These are phyloP conservation scores for Gymnorhina tibicen DNA, from an alignment of 2,113 vertebrate species.

Conservation along the genomic window DNA sequence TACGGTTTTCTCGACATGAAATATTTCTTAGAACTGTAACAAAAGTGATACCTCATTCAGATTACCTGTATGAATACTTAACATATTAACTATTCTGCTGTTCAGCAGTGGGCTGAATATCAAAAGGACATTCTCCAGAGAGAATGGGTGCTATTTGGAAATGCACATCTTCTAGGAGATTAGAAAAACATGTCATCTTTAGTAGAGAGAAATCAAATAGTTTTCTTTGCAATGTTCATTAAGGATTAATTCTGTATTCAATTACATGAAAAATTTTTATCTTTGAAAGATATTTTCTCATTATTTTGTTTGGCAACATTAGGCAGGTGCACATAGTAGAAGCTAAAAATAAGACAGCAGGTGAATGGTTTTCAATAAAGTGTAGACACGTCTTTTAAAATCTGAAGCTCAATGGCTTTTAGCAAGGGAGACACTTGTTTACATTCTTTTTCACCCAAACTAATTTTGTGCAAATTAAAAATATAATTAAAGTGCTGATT, in stretches of 20 bases:
- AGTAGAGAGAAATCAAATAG: not conserved
- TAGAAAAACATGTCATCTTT: not conserved
- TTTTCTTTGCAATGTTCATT: not conserved
- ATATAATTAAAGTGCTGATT: not conserved
- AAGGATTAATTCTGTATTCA: not conserved
- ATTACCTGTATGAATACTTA: not conserved
- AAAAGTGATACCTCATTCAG: not conserved
- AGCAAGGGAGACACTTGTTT: not conserved
- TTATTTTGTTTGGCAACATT: not conserved
- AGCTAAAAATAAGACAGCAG: not conserved
- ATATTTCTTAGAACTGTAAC: not conserved
- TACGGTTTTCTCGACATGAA: not conserved
- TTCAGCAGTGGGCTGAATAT: not conserved
- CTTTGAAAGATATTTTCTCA: not conserved
- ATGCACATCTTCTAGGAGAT: not conserved
- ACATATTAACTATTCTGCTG: not conserved
- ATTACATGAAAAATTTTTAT: not conserved
- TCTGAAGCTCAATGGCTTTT: not conserved
- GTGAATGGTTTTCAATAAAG: not conserved
- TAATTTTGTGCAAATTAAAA: constrained; percentile 41
- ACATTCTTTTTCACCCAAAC: not conserved
- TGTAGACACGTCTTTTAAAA: not conserved
- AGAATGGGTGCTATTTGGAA: not conserved
- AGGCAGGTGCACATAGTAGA: not conserved
- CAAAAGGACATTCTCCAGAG: not conserved